Conservation (phyloP, 2,888 invertebrate species). For the Cosmia pyralina region DNA sequence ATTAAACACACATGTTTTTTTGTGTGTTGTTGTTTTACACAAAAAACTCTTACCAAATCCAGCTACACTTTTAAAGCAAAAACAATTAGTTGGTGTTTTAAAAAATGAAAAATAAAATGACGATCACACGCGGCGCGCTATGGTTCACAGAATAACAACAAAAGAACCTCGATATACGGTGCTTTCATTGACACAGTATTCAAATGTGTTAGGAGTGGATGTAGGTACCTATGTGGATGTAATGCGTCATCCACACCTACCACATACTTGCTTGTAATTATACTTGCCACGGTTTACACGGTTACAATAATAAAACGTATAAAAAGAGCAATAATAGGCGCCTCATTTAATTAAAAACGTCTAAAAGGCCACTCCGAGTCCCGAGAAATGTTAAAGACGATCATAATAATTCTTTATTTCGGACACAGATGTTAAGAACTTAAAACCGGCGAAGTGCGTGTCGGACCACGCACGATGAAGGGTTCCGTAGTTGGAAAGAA, state of each 20-base stretch:
- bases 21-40: too few relatives aligned
- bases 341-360: background rate
- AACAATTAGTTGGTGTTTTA: conserved; percentile 18
- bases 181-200: conserved; percentile 52
- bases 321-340: background rate
- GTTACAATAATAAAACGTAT: background rate
- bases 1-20: too few relatives aligned
- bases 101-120: conserved; percentile 38
- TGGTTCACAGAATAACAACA: conserved; percentile 58
- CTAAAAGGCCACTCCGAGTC: background rate
- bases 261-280: background rate
- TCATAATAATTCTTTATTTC: background rate
- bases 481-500: too few relatives aligned
- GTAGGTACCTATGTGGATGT: conserved; percentile 1
- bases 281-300: background rate
- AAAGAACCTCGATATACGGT: conserved; percentile 41
- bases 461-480: too few relatives aligned
- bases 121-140: conserved; percentile 24
- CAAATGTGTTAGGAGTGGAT: conserved; percentile 34
- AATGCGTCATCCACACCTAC: conserved; percentile 4
- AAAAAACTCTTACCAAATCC: background rate
- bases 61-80: conserved; percentile 10
- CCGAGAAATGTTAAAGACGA: too few relatives aligned
- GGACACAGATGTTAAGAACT: background rate
- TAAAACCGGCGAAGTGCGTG: background rate